Base-by-base conservation (phyloP, 1,140 invertebrate species). In the Diorhabda sublineata region DNA sequence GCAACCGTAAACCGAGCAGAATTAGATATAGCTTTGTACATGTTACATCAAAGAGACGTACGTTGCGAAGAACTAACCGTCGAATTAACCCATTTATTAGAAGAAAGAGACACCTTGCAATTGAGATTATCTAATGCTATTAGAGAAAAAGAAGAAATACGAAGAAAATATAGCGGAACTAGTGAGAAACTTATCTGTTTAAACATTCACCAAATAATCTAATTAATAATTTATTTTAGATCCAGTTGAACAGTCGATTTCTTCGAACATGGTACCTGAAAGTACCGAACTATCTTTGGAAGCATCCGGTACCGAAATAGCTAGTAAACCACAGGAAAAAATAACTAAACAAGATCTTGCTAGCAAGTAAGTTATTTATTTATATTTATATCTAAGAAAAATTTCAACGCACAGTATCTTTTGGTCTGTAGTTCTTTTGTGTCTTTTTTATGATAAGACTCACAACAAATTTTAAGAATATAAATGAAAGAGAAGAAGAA, bases 21-120 rank as follows among this genome's bases (percentile, higher is more conserved):
- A 78, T 82, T 95, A 58, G 92, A 96, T 80, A 83, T 93, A 66
- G 92, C 92, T 0, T 77, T 94, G 5, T 92, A 94, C 76, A 92
- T 92, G 86, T 83, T 96, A 42, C 92, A 96, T 81, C 91, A 95
- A 73, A 85, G 93, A 73, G 94, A 96, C 73, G 89, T 95, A 41
- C 85, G 92, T 7, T 94, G 92, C 81, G 94, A 97, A 77, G 93
- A 96, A 81, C 83, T 97, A 58, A 95, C 93, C 0, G 84, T 91
- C 71, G 93, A 96, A 81, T 81, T 96, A 45, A 92, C 91, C 76
- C 89, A 91, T 79, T 80, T 96, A 26, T 81, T 95, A 42, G 92
- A 94, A 79, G 93, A 96, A 79, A 85, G 93, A 66, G 92, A 95
- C 78, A 92, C 90, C 0, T 80, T 95, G 56, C 92, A 95, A 74